Percentiles rank a stretch among this genome's conserved stretches.
Conservation (phyloP, 2,797 vertebrate genomes). For the Perdix hodgsoniae region DNA sequence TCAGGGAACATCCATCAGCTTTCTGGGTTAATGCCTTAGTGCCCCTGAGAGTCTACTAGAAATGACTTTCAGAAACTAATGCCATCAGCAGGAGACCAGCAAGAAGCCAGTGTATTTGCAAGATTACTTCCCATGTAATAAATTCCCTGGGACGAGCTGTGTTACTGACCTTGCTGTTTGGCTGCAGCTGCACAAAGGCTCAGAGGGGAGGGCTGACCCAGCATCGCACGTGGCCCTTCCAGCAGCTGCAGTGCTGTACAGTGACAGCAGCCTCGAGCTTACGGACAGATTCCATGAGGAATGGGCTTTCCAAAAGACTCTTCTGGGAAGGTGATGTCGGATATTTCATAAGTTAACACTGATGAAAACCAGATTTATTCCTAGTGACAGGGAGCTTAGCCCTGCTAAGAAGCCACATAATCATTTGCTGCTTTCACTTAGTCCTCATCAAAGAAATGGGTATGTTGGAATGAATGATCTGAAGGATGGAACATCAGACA, state of each 20-base stretch:
- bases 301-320: not conserved
- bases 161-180: not conserved
- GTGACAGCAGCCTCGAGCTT: not conserved
- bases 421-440: constrained; percentile 28
- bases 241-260: not conserved
- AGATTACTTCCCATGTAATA: not conserved
- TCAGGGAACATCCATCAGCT: not conserved
- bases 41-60: not conserved
- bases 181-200: not conserved
- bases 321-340: not conserved
- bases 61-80: not conserved
- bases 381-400: constrained; percentile 30
- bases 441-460: constrained; percentile 12
- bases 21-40: not conserved
- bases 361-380: constrained; percentile 69
- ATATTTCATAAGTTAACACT: constrained; percentile 23
- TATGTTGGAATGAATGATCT: not conserved
- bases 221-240: not conserved
- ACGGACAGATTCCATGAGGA: not conserved
- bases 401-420: not conserved
- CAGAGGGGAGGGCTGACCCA: not conserved
- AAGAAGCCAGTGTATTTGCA: not conserved
- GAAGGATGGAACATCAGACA: not conserved
- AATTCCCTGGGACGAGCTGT: not conserved
- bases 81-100: not conserved